Percentiles rank a stretch among this genome's conserved stretches.
Conservation (phyloP, 2,888 invertebrate species). For the Drosophila acutilabella region DNA sequence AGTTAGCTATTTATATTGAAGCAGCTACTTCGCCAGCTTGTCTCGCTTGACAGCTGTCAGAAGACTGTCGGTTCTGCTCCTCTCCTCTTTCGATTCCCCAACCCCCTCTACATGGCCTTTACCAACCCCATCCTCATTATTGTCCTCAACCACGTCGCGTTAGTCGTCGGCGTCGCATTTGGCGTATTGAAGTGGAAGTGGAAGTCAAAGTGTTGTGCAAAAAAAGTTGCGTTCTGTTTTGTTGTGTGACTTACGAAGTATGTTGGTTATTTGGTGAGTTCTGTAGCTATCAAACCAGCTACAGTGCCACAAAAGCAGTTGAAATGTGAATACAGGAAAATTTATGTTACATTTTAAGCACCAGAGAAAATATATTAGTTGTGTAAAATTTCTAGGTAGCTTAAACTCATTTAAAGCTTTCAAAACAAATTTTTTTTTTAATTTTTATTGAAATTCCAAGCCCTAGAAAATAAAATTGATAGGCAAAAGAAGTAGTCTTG, state of each 20-base stretch:
- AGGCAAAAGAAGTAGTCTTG: too few relatives aligned
- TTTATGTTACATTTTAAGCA: too few relatives aligned
- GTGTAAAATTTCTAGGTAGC: too few relatives aligned
- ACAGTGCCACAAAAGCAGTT: conserved; percentile 20
- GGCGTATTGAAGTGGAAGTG: conserved; percentile 56
- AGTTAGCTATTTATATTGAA: conserved; percentile 68
- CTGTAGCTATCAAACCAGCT: not conserved
- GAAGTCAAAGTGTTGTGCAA: conserved; percentile 60
- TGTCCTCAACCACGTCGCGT: not conserved
- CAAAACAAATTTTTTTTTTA: too few relatives aligned
- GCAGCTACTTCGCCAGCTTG: conserved; percentile 64
- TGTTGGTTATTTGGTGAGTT: conserved; percentile 1
- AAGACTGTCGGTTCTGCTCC: conserved; percentile 44
- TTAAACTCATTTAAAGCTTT: too few relatives aligned
- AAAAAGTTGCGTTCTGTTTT: conserved; percentile 55
- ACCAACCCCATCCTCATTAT: not conserved
- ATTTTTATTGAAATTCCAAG: too few relatives aligned
- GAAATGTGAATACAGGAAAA: too few relatives aligned
- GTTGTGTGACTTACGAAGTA: conserved; percentile 56
- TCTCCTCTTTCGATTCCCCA: not conserved
- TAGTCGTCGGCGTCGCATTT: conserved; percentile 19
- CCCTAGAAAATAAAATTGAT: too few relatives aligned
- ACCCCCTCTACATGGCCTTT: not conserved
- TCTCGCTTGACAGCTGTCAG: conserved; percentile 71
- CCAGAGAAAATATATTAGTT: too few relatives aligned